phyloP scores from a whole-genome alignment of 2,888 invertebrate genomes.

The Drosophila phalerata region DNA sequence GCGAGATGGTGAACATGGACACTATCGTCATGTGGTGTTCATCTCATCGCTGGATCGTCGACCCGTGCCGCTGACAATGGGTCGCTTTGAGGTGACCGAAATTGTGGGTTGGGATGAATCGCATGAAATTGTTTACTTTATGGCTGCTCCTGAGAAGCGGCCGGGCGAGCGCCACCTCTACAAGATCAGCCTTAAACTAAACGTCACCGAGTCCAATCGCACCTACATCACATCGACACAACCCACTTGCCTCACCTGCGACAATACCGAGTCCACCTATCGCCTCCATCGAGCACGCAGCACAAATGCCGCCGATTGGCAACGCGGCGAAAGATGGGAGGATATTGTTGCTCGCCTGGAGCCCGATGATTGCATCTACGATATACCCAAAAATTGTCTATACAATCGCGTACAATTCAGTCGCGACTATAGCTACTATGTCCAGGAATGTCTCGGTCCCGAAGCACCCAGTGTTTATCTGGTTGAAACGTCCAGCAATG shows the following conservation, averaged over 20 bases:
- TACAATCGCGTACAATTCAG: slow-evolving; percentile 90
- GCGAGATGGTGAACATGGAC: slow-evolving; percentile 88
- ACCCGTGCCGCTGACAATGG: slow-evolving; percentile 88
- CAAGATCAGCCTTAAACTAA: slow-evolving; percentile 87
- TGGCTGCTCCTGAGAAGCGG: slow-evolving; percentile 91
- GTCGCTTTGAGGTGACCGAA: slow-evolving; percentile 90
- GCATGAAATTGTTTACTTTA: slow-evolving; percentile 91
- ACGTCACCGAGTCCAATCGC: slow-evolving; percentile 85
- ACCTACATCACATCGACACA: slow-evolving; percentile 85
- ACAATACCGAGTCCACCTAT: slow-evolving; percentile 83
- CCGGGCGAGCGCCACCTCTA: slow-evolving; percentile 94
- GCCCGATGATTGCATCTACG: slow-evolving; percentile 76
- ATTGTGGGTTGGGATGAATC: slow-evolving; percentile 92
- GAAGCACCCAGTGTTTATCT: slow-evolving; percentile 90
- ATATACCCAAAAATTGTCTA: slow-evolving; percentile 87
- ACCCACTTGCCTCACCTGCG: slow-evolving; percentile 85
- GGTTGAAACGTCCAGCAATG: slow-evolving; percentile 88
- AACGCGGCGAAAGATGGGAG: slow-evolving; percentile 65
- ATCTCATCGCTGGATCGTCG: slow-evolving; percentile 85
- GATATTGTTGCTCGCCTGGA: slow-evolving; percentile 65
- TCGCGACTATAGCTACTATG: slow-evolving; percentile 88
- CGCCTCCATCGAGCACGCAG: slow-evolving; percentile 70
- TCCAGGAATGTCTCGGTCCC: slow-evolving; percentile 93
- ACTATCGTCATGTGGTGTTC: slow-evolving; percentile 87
- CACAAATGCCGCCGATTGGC: slow-evolving; percentile 59